phyloP scores from a whole-genome alignment of 2,113 vertebrate genomes.

The Solea senegalensis region DNA sequence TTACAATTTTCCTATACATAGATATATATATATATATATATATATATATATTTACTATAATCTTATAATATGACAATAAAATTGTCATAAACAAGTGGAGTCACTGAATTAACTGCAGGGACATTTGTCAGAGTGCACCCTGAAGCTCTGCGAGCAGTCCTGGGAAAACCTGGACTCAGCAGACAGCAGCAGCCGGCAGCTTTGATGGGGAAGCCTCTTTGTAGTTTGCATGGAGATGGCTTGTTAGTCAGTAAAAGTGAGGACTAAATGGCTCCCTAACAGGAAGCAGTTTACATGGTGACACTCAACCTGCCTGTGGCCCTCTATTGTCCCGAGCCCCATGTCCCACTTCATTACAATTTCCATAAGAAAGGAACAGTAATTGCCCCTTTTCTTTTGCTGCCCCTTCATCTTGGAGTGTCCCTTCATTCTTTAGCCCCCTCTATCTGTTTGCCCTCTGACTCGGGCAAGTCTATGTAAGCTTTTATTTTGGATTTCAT shows the following conservation, averaged over 20 bases:
- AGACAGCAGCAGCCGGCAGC: constrained; percentile 70
- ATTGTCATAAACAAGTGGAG: too few species aligned
- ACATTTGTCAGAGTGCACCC: background rate
- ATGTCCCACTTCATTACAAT: constrained; percentile 85
- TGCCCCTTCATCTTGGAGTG: constrained; percentile 81
- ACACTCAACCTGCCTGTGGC: constrained; percentile 79
- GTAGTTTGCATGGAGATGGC: constrained; percentile 83
- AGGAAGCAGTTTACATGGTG: constrained; percentile 86
- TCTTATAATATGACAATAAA: too few species aligned
- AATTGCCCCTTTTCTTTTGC: constrained; percentile 84
- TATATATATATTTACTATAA: too few species aligned
- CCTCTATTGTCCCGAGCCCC: constrained; percentile 78
- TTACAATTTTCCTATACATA: too few species aligned
- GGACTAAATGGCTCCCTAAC: constrained; percentile 83
- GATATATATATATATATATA: too few species aligned
- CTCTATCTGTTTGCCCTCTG: constrained; percentile 22
- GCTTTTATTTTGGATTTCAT: background rate
- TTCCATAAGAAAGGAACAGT: constrained; percentile 86
- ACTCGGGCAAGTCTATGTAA: constrained; percentile 7
- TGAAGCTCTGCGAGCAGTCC: constrained; percentile 36
- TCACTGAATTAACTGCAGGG: too few species aligned
- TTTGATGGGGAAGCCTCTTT: constrained; percentile 84
- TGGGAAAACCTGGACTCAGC: constrained; percentile 70
- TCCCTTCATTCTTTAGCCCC: constrained; percentile 48
- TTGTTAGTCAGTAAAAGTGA: constrained; percentile 87